Conservation (phyloP, 2,113 vertebrate species). For the Anguilla rostrata region DNA sequence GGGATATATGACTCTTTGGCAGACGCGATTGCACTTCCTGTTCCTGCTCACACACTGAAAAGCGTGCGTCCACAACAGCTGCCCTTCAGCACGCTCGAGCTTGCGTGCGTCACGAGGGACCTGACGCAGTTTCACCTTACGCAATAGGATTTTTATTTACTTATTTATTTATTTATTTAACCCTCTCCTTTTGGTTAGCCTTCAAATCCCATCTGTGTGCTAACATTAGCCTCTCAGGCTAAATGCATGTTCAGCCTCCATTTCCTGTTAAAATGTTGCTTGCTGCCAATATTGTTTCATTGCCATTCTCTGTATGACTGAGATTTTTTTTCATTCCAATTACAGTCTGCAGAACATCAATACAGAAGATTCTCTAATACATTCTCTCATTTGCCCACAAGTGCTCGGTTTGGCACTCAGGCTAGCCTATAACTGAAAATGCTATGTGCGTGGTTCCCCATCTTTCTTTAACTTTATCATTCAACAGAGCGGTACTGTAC, state of each 20-base stretch:
- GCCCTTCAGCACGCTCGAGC: neutral
- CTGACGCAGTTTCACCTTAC: neutral
- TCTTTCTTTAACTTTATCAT: too few relatives aligned
- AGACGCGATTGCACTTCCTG: too few relatives aligned
- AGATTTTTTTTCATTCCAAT: too few relatives aligned
- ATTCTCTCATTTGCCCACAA: too few relatives aligned
- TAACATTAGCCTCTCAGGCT: neutral
- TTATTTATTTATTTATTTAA: neutral
- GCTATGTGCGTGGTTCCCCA: too few relatives aligned
- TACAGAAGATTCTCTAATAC: too few relatives aligned
- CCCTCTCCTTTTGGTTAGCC: neutral
- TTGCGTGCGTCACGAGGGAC: neutral
- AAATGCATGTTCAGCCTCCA: neutral
- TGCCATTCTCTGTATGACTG: neutral
- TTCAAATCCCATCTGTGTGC: neutral
- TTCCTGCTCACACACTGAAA: too few relatives aligned
- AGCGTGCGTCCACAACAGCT: neutral
- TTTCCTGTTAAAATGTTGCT: neutral
- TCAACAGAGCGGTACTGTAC: too few relatives aligned
- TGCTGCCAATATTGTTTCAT: neutral
- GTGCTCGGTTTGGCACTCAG: too few relatives aligned
- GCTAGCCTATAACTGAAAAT: too few relatives aligned
- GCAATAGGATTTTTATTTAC: neutral
- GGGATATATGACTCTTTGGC: too few relatives aligned
- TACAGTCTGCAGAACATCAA: too few relatives aligned